Evolutionary conservation across 92 coral and sea anemone species (phyloP).

Genomic region (Desmophyllum pertusum): DNA sequence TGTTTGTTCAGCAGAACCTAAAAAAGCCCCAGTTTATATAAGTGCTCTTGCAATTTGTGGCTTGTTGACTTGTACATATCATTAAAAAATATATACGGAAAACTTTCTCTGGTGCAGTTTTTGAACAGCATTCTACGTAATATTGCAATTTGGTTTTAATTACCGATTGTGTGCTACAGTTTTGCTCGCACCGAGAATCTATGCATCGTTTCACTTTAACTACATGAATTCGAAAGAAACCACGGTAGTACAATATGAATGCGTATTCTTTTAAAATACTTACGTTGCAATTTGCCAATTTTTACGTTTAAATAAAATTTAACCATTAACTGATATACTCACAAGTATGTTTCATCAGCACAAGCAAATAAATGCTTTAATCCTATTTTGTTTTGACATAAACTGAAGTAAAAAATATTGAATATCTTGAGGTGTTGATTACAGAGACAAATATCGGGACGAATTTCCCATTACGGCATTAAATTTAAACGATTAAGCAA

Average conservation of each 20-base stretch:
- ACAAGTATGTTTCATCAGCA: not conserved
- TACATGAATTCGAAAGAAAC: not conserved
- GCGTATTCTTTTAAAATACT: too few relatives aligned
- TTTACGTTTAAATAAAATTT: not conserved
- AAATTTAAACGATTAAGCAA: not conserved
- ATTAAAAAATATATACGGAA: not conserved
- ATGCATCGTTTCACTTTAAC: too few relatives aligned
- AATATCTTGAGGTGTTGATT: too few relatives aligned
- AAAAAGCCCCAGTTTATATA: not conserved
- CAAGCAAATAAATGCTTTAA: too few relatives aligned
- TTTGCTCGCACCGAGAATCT: not conserved
- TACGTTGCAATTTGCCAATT: too few relatives aligned
- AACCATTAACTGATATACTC: not conserved
- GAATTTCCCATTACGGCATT: not conserved
- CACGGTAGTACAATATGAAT: too few relatives aligned
- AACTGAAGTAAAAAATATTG: too few relatives aligned
- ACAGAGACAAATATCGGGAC: too few relatives aligned
- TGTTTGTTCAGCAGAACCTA: not conserved
- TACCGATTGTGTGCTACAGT: too few relatives aligned
- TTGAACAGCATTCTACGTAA: too few relatives aligned
- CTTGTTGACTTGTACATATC: not conserved
- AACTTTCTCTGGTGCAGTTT: too few relatives aligned
- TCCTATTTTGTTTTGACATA: not conserved
- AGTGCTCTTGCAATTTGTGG: not conserved
- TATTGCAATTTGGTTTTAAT: too few relatives aligned